Evolutionary conservation across 2,113 vertebrate genomes (phyloP), one percentile per base, ranked within the genome.

Genomic region (Siphamia tubifer): DNA sequence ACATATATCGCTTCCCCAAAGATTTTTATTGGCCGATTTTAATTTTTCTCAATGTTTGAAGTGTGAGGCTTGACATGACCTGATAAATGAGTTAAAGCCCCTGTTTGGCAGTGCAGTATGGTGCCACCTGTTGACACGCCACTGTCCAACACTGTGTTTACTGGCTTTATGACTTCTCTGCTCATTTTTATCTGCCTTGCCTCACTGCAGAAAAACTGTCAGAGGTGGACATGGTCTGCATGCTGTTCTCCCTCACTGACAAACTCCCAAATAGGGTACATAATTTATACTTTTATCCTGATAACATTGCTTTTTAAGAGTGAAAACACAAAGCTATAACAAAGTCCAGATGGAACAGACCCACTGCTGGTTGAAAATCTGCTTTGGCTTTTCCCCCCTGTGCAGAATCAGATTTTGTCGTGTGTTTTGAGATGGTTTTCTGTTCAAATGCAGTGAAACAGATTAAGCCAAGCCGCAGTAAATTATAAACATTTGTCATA

Each of bases 401-500:
- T n/a, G n/a, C 44, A 52, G 61, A 84, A 58, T 81, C 73, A 17
- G 30, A 65, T 47, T 57, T 48, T 64, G 64, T 58, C 58, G 74
- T 16, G 9, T 68, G 43, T 67, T 83, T 79, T 47, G 42, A 47
- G 74, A 84, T 74, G 57, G 19, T 39, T 65, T 48, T 68, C 65
- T 40, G 51, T 76, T 83, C 69, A 77, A 43, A 53, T 30, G 53
- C 43, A 12, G 79, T 79, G 56, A 56, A 84, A 81, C 28, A 68
- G 76, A 74, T 77, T 67, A 81, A 77, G 32, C 66, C 68, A 63
- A 66, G 78, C 72, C 68, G 72, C 60, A 54, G 67, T 85, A 73
- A 83, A 87, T 88, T 54, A 74, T 73, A 47, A 79, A 56, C 61
- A 81, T 85, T 87, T 62, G 73, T 84, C 85, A 87, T 87, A 77